A percentile compares a stretch with the other conserved stretches of the same genome.
phyloP scores from a whole-genome alignment of 2,113 vertebrate species.

The Clarias macrocephalus region DNA sequence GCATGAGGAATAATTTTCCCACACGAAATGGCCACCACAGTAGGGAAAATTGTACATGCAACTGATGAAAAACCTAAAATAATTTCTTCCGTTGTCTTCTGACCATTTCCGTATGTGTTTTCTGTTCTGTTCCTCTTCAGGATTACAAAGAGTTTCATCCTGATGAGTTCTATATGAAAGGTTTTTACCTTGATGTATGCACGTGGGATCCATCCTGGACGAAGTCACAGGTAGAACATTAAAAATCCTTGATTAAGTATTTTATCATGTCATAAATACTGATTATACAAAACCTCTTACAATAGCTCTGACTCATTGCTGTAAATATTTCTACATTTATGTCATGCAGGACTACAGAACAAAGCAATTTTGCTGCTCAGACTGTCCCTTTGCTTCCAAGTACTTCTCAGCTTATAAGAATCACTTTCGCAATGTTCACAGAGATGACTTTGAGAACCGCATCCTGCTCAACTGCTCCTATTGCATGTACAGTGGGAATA shows the following conservation, averaged over 20 bases:
- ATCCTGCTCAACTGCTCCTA: slow-evolving; percentile 96
- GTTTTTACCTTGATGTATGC: slow-evolving; percentile 89
- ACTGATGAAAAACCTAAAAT: background rate
- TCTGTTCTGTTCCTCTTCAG: slow-evolving; percentile 63
- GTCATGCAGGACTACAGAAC: slow-evolving; percentile 86
- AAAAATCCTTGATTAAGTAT: background rate
- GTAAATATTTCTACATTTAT: slow-evolving; percentile 8
- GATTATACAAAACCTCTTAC: no score
- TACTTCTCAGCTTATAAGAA: slow-evolving; percentile 99
- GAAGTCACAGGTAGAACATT: slow-evolving; percentile 86
- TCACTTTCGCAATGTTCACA: slow-evolving; percentile 98
- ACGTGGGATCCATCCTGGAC: slow-evolving; percentile 92
- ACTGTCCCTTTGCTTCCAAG: slow-evolving; percentile 95
- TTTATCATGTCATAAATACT: no score
- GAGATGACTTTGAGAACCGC: slow-evolving; percentile 89
- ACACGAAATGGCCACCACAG: no score
- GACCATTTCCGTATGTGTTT: background rate
- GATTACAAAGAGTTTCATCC: slow-evolving; percentile 96
- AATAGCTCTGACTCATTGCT: background rate
- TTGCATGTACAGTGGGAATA: slow-evolving; percentile 93
- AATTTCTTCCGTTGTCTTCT: background rate
- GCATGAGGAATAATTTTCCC: no score
- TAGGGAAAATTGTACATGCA: background rate
- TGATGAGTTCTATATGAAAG: slow-evolving; percentile 91
- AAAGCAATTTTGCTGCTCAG: slow-evolving; percentile 98